Percentiles rank a stretch among this genome's conserved stretches.
These are phyloP conservation scores for Pachyramphus minor DNA, from an alignment of 2,113 vertebrate species.

Conservation along the genomic window DNA sequence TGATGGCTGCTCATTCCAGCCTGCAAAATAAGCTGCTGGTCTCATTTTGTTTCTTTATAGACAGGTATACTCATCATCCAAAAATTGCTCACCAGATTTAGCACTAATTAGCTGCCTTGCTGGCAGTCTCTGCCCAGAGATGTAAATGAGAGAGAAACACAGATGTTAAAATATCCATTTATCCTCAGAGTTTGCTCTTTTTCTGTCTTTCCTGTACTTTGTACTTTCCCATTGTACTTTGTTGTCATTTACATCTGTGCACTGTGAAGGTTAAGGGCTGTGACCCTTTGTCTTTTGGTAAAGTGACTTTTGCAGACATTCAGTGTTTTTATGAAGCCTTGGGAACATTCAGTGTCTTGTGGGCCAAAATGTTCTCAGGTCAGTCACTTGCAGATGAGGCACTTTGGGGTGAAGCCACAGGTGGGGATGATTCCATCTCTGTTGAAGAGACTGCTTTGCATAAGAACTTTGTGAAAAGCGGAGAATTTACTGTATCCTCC, in stretches of 20 bases:
- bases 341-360: neutral
- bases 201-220: neutral
- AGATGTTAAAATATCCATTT: neutral
- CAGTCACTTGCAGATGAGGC: neutral
- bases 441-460: neutral
- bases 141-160: neutral
- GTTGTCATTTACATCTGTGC: fast-evolving
- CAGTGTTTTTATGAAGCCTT: neutral
- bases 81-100: neutral
- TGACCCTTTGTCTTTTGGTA: neutral
- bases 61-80: neutral
- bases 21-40: neutral
- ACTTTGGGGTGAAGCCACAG: neutral
- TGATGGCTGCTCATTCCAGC: neutral
- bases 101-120: neutral
- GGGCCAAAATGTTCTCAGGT: fast-evolving
- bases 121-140: neutral
- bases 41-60: neutral
- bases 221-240: neutral
- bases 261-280: neutral
- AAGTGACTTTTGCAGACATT: neutral
- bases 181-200: neutral
- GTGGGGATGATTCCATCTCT: neutral
- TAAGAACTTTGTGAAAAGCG: neutral
- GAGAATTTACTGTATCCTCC: neutral